A percentile compares a stretch with the other conserved stretches of the same genome.
These are phyloP conservation scores for Misgurnus anguillicaudatus DNA, from an alignment of 2,113 vertebrate species.

Conservation along the genomic window DNA sequence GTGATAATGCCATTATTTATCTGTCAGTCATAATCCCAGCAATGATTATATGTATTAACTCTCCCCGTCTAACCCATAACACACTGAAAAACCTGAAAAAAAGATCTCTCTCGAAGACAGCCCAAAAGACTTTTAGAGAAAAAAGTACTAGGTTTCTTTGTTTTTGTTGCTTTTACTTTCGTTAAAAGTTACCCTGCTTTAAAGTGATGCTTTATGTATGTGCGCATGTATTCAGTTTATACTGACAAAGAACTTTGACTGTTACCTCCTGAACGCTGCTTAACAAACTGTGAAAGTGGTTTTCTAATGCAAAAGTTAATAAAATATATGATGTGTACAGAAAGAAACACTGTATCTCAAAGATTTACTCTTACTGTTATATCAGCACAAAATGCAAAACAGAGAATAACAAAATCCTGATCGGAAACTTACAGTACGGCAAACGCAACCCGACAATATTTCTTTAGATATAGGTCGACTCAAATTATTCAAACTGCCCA, in stretches of 20 bases:
- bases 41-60: conserved; percentile 22
- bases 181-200: no score
- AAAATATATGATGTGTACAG: neutral
- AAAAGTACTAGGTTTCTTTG: conserved; percentile 6
- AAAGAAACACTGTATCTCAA: neutral
- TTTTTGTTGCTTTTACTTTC: neutral
- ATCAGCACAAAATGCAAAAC: neutral
- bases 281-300: neutral
- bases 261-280: neutral
- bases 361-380: neutral
- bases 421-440: neutral
- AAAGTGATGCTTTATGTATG: no score
- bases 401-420: neutral
- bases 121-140: neutral
- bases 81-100: neutral
- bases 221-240: no score
- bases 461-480: neutral
- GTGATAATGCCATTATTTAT: conserved; percentile 38
- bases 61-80: neutral
- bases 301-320: neutral
- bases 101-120: neutral
- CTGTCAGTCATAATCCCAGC: conserved; percentile 7
- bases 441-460: neutral
- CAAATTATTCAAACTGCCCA: neutral
- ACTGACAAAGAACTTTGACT: no score